phyloP scores from a whole-genome alignment of 2,797 vertebrate species.

The Thripadectes ignobilis region DNA sequence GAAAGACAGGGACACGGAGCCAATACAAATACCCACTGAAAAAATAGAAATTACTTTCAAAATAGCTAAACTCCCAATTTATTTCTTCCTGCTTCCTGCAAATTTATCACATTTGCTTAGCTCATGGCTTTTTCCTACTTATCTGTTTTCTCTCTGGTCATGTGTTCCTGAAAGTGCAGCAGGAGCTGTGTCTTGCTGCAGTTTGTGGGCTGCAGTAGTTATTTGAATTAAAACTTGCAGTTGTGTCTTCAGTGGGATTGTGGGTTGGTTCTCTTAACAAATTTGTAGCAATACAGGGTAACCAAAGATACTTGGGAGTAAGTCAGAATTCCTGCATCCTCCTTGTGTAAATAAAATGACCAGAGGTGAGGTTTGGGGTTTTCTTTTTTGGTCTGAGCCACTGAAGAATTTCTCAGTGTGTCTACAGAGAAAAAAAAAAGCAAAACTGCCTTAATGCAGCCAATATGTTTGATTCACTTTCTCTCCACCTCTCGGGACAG shows the following conservation, averaged over 20 bases:
- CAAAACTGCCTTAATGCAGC: neutral
- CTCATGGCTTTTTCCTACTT: neutral
- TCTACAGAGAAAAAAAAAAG: neutral
- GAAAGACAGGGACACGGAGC: conserved; percentile 16
- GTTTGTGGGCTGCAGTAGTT: neutral
- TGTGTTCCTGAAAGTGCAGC: neutral
- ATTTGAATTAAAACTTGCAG: neutral
- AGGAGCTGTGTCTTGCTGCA: neutral
- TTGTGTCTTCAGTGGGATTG: neutral
- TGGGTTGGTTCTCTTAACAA: conserved; percentile 9
- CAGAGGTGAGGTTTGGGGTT: neutral
- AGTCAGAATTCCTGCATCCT: neutral
- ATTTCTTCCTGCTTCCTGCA: conserved; percentile 56
- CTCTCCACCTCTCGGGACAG: neutral
- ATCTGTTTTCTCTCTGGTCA: conserved; percentile 3
- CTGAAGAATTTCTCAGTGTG: neutral
- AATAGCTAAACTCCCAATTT: conserved; percentile 26
- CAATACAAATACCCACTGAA: conserved; percentile 49
- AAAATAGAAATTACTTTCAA: conserved; percentile 47
- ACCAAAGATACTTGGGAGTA: neutral
- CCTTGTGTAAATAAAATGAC: conserved; percentile 8
- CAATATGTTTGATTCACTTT: neutral
- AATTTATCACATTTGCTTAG: neutral
- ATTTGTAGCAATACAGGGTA: neutral
- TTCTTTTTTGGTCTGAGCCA: conserved; percentile 5